phyloP scores from a whole-genome alignment of 2,888 invertebrate species.

The Aromia moschata region DNA sequence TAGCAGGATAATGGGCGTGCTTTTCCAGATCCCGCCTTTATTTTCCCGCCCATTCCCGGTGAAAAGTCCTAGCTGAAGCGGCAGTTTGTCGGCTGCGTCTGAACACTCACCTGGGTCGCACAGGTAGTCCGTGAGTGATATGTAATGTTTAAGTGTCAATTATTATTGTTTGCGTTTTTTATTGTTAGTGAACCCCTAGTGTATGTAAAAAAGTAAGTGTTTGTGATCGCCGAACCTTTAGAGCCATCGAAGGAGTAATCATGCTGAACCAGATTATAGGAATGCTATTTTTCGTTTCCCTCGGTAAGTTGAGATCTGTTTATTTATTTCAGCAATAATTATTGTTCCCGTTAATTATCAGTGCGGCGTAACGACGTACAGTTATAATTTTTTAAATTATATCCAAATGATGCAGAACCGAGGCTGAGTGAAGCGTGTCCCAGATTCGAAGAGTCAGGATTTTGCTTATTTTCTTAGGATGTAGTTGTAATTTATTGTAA shows the following conservation, averaged over 20 bases:
- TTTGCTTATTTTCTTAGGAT: too few species aligned
- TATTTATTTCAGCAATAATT: background rate
- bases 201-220: slow-evolving; percentile 11
- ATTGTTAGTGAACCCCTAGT: slow-evolving; percentile 22
- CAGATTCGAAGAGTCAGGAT: too few species aligned
- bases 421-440: too few species aligned
- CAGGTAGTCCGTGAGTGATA: slow-evolving; percentile 22
- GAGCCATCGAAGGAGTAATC: slow-evolving; percentile 11
- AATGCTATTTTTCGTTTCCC: slow-evolving; percentile 12
- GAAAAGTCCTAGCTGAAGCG: slow-evolving; percentile 15
- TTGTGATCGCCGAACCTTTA: slow-evolving; percentile 15
- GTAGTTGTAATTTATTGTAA: too few species aligned
- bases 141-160: slow-evolving; percentile 27
- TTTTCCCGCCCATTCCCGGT: slow-evolving; percentile 46
- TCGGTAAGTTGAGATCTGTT: slow-evolving; percentile 4
- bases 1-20: slow-evolving; percentile 49
- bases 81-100: slow-evolving; percentile 15
- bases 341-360: background rate
- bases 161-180: slow-evolving; percentile 25
- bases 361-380: too few species aligned
- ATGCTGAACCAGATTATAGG: slow-evolving; percentile 10
- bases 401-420: too few species aligned
- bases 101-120: slow-evolving; percentile 20
- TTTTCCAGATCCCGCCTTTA: slow-evolving; percentile 38
- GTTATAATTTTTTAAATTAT: too few species aligned